phyloP scores from a whole-genome alignment of 2,888 invertebrate genomes.

The Amphipyra berbera region DNA sequence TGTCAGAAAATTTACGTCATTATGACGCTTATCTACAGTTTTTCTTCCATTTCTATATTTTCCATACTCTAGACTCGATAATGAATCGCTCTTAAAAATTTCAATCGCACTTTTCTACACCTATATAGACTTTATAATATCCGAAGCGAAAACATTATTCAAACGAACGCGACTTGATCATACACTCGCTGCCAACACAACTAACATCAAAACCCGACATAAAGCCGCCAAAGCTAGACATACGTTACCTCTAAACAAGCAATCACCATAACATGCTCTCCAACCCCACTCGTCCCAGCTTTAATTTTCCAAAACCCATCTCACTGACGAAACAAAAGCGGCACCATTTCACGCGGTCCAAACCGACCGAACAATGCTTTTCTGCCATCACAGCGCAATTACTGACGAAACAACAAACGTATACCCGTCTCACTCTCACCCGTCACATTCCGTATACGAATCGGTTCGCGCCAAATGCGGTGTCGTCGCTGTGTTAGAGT shows the following conservation, averaged over 20 bases:
- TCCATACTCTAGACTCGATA: too few species aligned
- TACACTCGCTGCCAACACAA: constrained; percentile 22
- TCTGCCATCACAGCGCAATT: constrained; percentile 78
- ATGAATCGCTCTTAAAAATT: too few species aligned
- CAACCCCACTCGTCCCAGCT: constrained; percentile 77
- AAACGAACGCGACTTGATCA: neutral
- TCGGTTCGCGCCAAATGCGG: constrained; percentile 78
- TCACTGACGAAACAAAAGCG: constrained; percentile 81
- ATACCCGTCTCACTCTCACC: constrained; percentile 72
- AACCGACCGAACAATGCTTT: constrained; percentile 86
- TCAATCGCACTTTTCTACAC: too few species aligned
- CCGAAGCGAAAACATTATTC: too few species aligned
- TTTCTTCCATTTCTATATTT: too few species aligned
- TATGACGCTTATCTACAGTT: too few species aligned
- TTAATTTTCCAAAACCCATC: constrained; percentile 87
- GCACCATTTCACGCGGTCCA: constrained; percentile 87
- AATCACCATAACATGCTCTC: constrained; percentile 80
- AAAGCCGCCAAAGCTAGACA: constrained; percentile 49
- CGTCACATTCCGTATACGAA: constrained; percentile 50
- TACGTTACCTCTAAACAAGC: constrained; percentile 78
- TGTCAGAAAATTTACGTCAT: too few species aligned
- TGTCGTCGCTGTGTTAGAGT: constrained; percentile 73
- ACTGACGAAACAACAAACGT: constrained; percentile 75
- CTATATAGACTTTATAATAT: too few species aligned
- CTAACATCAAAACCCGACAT: constrained; percentile 55